A percentile compares a stretch with the other conserved stretches of the same genome.
These are phyloP conservation scores for Oenanthe melanoleuca DNA, from an alignment of 2,113 vertebrate genomes.

Conservation along the genomic window DNA sequence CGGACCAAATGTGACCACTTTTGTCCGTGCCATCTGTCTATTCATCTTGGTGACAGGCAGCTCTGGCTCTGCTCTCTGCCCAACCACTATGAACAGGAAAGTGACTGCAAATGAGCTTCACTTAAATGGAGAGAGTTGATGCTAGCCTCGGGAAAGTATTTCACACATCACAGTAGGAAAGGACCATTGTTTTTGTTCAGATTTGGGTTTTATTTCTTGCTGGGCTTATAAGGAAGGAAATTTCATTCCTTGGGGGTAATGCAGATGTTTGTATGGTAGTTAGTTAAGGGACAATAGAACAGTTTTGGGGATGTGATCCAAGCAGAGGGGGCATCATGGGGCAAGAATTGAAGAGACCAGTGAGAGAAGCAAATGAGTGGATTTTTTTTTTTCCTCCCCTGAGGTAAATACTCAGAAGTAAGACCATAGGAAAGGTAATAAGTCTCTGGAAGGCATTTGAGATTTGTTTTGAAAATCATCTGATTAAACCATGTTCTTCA, in stretches of 20 bases:
- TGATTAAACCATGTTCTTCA: background rate
- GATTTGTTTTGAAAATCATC: constrained; percentile 14
- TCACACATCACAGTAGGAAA: constrained; percentile 21
- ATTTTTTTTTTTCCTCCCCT: background rate
- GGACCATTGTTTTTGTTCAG: background rate
- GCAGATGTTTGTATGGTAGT: background rate
- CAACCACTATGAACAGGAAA: background rate
- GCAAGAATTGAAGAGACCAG: background rate
- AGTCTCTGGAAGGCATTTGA: background rate
- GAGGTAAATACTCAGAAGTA: background rate
- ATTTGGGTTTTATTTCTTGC: background rate
- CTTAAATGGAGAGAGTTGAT: background rate
- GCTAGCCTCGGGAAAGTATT: constrained; percentile 20
- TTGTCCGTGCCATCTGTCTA: constrained; percentile 45
- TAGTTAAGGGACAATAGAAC: background rate
- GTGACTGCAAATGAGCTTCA: constrained; percentile 1
- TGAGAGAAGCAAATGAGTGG: background rate
- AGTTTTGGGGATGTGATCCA: background rate
- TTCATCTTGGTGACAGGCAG: constrained; percentile 33
- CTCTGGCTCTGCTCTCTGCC: background rate
- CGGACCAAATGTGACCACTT: constrained; percentile 13
- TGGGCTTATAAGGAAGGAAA: background rate
- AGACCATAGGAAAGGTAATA: background rate
- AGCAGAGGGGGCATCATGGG: background rate
- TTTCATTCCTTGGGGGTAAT: constrained; percentile 4